A percentile compares a stretch with the other conserved stretches of the same genome.
Evolutionary conservation across 2,888 invertebrate genomes (phyloP).

Genomic region (Tipula lateralis): DNA sequence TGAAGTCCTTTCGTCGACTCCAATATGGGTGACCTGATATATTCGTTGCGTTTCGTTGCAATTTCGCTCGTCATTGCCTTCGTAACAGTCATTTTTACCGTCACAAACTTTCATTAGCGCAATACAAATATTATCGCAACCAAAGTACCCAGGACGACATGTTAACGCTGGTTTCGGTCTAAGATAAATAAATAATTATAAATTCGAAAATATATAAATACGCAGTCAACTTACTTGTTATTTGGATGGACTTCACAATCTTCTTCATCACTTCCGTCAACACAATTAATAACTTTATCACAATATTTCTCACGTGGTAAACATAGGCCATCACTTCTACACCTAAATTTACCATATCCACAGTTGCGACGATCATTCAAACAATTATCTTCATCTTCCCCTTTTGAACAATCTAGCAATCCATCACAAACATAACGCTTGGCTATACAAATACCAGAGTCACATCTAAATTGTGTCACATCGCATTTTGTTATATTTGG

Average conservation of each 20-base stretch:
- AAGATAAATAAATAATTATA: neutral
- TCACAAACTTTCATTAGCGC: conserved; percentile 61
- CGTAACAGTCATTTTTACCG: conserved; percentile 64
- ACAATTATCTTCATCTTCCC: conserved; percentile 59
- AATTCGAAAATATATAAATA: neutral
- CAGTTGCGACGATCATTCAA: conserved; percentile 40
- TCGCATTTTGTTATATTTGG: conserved; percentile 45
- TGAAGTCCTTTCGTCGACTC: conserved; percentile 59
- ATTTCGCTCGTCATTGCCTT: conserved; percentile 68
- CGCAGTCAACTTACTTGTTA: conserved; percentile 31
- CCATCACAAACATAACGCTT: conserved; percentile 53
- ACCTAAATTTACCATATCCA: conserved; percentile 54
- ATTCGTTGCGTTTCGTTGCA: conserved; percentile 53
- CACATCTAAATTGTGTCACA: conserved; percentile 37
- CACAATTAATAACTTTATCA: conserved; percentile 53
- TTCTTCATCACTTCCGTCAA: conserved; percentile 54
- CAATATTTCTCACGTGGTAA: conserved; percentile 52
- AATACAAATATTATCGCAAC: conserved; percentile 59
- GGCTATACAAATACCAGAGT: conserved; percentile 56
- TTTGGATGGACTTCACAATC: conserved; percentile 44
- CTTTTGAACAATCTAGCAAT: conserved; percentile 55
- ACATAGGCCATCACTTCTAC: conserved; percentile 60
- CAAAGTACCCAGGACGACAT: conserved; percentile 49
- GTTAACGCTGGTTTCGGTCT: neutral
- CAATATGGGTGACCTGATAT: conserved; percentile 58